A percentile compares a stretch with the other conserved stretches of the same genome.
phyloP scores from a whole-genome alignment of 2,888 invertebrate species.

The Eupithecia subumbrata region DNA sequence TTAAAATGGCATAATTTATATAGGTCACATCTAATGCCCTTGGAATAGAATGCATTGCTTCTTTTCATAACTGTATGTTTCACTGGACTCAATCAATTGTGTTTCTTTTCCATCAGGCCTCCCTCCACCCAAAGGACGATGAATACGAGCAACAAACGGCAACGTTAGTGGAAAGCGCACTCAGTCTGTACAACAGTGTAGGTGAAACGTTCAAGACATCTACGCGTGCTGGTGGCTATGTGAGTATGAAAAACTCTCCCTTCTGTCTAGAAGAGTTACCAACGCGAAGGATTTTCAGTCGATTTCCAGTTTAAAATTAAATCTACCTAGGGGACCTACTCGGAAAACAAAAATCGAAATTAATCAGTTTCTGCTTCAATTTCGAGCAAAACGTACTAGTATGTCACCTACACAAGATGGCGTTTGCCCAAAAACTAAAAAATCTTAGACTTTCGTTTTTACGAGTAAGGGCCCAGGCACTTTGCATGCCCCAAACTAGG shows the following conservation, averaged over 20 bases:
- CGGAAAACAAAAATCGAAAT: no score
- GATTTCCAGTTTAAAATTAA: neutral
- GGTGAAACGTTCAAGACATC: slow-evolving; percentile 92
- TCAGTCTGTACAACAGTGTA: slow-evolving; percentile 93
- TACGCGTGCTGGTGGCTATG: slow-evolving; percentile 94
- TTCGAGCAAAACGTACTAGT: no score
- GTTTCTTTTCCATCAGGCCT: slow-evolving; percentile 59
- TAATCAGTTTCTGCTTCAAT: no score
- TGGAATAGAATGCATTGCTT: neutral
- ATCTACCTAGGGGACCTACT: no score
- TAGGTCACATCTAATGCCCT: neutral
- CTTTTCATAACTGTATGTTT: neutral
- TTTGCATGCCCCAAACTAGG: neutral
- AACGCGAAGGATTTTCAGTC: neutral
- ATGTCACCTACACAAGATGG: no score
- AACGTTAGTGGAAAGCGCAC: slow-evolving; percentile 93
- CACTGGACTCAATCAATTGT: neutral
- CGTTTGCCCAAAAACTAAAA: no score
- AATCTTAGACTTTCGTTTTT: no score
- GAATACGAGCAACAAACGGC: slow-evolving; percentile 93
- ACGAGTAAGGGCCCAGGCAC: no score
- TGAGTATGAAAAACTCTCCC: slow-evolving; percentile 72
- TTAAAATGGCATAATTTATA: neutral
- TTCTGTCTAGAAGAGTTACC: neutral
- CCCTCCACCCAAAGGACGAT: slow-evolving; percentile 85